phyloP scores from a whole-genome alignment of 1,140 invertebrate genomes.

The Nephila pilipes region DNA sequence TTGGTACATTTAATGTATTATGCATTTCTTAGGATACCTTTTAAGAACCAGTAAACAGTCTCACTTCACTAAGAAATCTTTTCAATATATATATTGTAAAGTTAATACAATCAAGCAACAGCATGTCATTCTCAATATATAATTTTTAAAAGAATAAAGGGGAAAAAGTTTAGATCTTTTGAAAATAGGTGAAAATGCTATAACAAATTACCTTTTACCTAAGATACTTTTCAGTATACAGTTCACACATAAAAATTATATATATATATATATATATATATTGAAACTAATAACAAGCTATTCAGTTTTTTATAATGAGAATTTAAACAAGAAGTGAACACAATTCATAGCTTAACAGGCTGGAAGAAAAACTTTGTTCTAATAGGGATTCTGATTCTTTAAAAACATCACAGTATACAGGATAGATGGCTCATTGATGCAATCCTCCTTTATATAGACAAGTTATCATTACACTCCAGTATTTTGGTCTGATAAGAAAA shows the following conservation, averaged over 20 bases:
- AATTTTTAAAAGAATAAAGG: background rate
- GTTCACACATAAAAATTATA: constrained; percentile 15
- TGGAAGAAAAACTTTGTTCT: constrained; percentile 63
- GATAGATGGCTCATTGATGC: constrained; percentile 61
- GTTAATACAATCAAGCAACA: background rate
- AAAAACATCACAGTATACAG: constrained; percentile 70
- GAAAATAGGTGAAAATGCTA: background rate
- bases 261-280: constrained; percentile 50
- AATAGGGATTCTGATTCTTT: constrained; percentile 18
- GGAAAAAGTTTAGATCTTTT: background rate
- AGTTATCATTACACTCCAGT: constrained; percentile 32
- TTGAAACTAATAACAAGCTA: constrained; percentile 45
- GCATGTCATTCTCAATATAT: background rate
- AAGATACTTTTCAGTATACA: constrained; percentile 24
- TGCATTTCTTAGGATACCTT: background rate
- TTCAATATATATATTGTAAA: background rate
- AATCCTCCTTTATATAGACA: constrained; percentile 62
- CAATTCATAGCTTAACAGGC: constrained; percentile 35
- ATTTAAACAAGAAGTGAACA: constrained; percentile 42
- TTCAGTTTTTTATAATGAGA: background rate
- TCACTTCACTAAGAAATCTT: background rate
- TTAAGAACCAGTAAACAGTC: background rate
- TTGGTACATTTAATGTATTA: background rate
- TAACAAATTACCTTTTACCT: constrained; percentile 5
- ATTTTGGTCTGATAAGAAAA: constrained; percentile 47